Base-by-base conservation (phyloP, 2,113 vertebrate genomes). In the Dermatemys mawii region DNA sequence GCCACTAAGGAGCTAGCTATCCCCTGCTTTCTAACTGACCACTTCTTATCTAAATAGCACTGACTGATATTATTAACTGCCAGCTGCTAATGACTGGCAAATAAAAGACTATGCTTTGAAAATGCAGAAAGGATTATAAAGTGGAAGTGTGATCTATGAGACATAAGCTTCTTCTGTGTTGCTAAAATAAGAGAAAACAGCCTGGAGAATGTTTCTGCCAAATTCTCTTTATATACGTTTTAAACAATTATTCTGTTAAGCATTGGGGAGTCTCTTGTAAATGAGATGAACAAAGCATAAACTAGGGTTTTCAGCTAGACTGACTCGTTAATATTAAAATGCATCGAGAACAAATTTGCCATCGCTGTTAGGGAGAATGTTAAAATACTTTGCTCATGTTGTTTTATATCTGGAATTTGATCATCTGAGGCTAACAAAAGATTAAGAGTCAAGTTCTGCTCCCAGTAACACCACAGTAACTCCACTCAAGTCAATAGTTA, bases 1-100 rank as follows among this genome's bases (percentile, higher is more conserved):
- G 24, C 26, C 54, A 55, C 24, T 55, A 26, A 55, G 22, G 54
- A 55, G 26, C 3, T 26, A 55, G 22, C 24, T 22, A 24, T 26
- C 8, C n/a, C n/a, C n/a, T n/a, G 4, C 26, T 87, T 89, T 94
- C 29, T 38, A 86, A 57, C 67, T 76, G 54, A 1, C 82, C 27
- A 6, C 19, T 51, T 49, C 81, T 94, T 88, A 90, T 86, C 93
- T 94, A 90, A 89, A 85, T 11, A 78, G 38, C 48, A 79, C 53
- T 60, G 78, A 67, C 78, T 75, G 89, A 83, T 78, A 94, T 94
- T 92, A 80, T 91, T 92, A 93, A 51, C 83, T 83, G 80, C 53
- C 0, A 22, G 70, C 51, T 84, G 90, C 80, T 92, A 96, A 90
- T 87, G 82, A 79, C 87, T 92, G 86, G 73, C 87, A 93, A 90